Percentiles rank a stretch among this genome's conserved stretches.
phyloP scores from a whole-genome alignment of 2,797 vertebrate species.

The Todus mexicanus region DNA sequence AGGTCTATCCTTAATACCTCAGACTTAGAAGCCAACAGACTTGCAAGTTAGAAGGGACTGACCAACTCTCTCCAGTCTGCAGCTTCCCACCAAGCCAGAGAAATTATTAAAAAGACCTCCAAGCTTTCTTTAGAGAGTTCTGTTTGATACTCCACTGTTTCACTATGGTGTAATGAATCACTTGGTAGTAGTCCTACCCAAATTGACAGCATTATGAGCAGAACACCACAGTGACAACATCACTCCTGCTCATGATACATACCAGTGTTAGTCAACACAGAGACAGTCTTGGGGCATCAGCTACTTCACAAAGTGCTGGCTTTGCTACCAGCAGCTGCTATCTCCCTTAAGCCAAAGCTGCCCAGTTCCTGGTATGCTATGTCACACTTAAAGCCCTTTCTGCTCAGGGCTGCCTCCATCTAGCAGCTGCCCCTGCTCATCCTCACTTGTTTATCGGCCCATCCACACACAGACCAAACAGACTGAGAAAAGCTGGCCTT shows the following conservation, averaged over 20 bases:
- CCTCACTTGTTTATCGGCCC: neutral
- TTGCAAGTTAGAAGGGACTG: neutral
- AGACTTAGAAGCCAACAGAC: neutral
- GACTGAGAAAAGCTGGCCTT: neutral
- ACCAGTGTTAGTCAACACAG: neutral
- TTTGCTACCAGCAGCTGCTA: slow-evolving; percentile 8
- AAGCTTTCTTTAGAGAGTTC: neutral
- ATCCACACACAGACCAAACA: neutral
- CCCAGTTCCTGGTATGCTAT: neutral
- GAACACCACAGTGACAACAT: neutral
- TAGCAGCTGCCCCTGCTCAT: slow-evolving; percentile 34
- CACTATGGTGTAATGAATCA: neutral
- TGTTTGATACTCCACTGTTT: neutral
- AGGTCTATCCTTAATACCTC: neutral
- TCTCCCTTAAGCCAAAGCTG: neutral
- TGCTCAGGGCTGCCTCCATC: neutral
- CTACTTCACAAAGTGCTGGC: neutral
- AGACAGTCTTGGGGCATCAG: neutral
- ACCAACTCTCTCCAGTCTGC: neutral
- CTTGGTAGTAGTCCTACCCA: neutral
- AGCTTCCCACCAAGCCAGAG: neutral
- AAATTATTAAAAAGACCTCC: neutral
- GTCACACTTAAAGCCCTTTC: neutral
- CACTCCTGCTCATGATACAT: neutral
- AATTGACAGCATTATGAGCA: neutral